Percentiles rank a stretch among this genome's conserved stretches.
These are phyloP conservation scores for Cheilosia scutellata DNA, from an alignment of 2,888 invertebrate genomes.

Conservation along the genomic window DNA sequence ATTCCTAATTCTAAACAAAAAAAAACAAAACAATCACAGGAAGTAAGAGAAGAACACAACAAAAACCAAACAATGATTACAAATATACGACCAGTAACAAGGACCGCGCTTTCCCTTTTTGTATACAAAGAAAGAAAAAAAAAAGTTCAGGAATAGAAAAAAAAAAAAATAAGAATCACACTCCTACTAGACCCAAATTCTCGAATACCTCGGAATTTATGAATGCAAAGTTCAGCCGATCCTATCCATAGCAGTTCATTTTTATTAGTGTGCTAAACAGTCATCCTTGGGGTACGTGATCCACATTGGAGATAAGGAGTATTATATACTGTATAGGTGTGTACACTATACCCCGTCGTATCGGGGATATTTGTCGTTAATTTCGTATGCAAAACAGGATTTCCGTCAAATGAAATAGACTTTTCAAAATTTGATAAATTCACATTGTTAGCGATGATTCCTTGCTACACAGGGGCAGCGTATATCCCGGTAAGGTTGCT, in stretches of 20 bases:
- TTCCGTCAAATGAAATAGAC: conserved; percentile 75
- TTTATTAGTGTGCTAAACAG: conserved; percentile 76
- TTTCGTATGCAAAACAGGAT: conserved; percentile 75
- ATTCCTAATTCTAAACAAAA: conserved; percentile 15
- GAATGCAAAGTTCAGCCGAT: conserved; percentile 73
- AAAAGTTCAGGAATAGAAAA: conserved; percentile 9
- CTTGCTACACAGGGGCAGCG: conserved; percentile 45
- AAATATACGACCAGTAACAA: neutral
- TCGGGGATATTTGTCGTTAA: conserved; percentile 65
- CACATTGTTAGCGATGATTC: conserved; percentile 75
- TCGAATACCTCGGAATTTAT: conserved; percentile 62
- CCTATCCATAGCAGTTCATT: conserved; percentile 75
- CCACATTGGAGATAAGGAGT: conserved; percentile 65
- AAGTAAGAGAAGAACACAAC: conserved; percentile 2
- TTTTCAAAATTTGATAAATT: conserved; percentile 75
- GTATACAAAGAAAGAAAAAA: neutral
- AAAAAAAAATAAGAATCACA: conserved; percentile 30
- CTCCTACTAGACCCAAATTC: conserved; percentile 31
- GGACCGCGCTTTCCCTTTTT: neutral
- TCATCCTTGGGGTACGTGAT: conserved; percentile 73
- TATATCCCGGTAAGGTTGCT: conserved; percentile 16
- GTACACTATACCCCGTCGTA: neutral
- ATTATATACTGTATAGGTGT: neutral
- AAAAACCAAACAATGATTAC: conserved; percentile 49
- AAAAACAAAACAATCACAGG: conserved; percentile 20